Percentiles rank a stretch among this genome's conserved stretches.
These are phyloP conservation scores for Halocaridina rubra DNA, from an alignment of 2,888 invertebrate genomes.

Conservation along the genomic window DNA sequence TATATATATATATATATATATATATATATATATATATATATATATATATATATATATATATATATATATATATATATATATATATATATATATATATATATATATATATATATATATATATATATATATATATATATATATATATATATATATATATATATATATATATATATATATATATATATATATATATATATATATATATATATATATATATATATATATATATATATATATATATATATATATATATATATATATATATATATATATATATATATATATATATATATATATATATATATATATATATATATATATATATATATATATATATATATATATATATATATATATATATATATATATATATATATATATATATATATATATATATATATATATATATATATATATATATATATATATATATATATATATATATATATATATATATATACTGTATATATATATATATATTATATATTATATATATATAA, in stretches of 20 bases:
- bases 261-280: too few species aligned
- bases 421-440: background rate
- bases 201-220: background rate
- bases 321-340: too few species aligned
- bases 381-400: background rate
- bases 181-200: background rate
- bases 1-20: background rate
- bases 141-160: background rate
- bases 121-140: background rate
- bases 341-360: background rate
- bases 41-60: conserved; percentile 5
- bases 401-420: background rate
- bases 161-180: background rate
- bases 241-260: background rate
- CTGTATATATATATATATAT: background rate
- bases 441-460: background rate
- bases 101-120: background rate
- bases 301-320: too few species aligned
- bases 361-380: conserved; percentile 6
- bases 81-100: background rate
- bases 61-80: background rate
- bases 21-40: background rate
- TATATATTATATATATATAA: background rate
- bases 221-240: background rate
- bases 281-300: too few species aligned